These are phyloP conservation scores for Ornithoptera priamus DNA, from an alignment of 2,888 invertebrate genomes.

Conservation along the genomic window DNA sequence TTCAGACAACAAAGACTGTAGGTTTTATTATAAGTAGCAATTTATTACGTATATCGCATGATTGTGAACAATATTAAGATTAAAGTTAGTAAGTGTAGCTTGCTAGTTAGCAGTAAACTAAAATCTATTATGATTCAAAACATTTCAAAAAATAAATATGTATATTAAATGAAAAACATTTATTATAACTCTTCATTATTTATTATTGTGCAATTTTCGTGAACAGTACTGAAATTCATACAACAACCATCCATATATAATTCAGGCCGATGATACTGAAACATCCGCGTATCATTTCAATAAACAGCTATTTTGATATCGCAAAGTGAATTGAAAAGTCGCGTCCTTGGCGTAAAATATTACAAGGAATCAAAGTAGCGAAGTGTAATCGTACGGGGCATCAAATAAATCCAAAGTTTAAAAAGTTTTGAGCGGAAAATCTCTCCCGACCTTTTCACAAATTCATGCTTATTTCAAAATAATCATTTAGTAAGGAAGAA, in stretches of 20 bases:
- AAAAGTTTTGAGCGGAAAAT: slow-evolving; percentile 47
- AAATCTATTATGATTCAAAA: too few relatives aligned
- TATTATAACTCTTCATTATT: neutral
- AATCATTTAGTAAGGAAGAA: slow-evolving; percentile 36
- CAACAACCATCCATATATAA: neutral
- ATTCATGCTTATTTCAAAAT: slow-evolving; percentile 41
- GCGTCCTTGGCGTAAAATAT: slow-evolving; percentile 21
- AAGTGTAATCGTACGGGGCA: slow-evolving; percentile 39
- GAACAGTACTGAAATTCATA: too few relatives aligned
- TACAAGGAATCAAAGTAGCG: slow-evolving; percentile 26
- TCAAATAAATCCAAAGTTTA: slow-evolving; percentile 55
- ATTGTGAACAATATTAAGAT: too few relatives aligned
- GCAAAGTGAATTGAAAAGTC: slow-evolving; percentile 19
- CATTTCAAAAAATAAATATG: too few relatives aligned
- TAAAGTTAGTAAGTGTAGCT: too few relatives aligned
- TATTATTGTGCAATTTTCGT: neutral
- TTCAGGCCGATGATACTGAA: neutral
- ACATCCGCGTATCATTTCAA: slow-evolving; percentile 9
- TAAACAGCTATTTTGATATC: slow-evolving; percentile 10
- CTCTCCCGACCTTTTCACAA: slow-evolving; percentile 36
- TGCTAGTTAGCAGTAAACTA: too few relatives aligned
- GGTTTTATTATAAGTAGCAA: too few relatives aligned
- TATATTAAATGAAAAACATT: too few relatives aligned
- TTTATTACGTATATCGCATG: too few relatives aligned
- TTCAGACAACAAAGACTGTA: too few relatives aligned